These are phyloP conservation scores for Piaya cayana DNA, from an alignment of 2,113 vertebrate species.

Conservation along the genomic window DNA sequence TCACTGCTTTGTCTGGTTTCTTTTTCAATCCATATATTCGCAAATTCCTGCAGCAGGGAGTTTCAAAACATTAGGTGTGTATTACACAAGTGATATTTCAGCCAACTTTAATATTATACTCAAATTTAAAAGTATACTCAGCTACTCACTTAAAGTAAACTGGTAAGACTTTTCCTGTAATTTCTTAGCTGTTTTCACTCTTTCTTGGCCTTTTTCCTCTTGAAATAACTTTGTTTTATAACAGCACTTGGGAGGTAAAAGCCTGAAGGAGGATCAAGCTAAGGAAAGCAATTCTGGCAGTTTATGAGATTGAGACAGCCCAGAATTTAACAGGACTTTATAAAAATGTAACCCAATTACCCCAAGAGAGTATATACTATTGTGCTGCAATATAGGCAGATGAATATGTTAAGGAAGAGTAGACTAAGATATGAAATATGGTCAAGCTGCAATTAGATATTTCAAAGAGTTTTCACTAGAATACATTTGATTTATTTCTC, in stretches of 20 bases:
- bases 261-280: neutral
- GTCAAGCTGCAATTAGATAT: neutral
- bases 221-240: neutral
- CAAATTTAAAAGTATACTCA: neutral
- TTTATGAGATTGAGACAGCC: neutral
- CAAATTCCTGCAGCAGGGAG: neutral
- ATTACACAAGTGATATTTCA: neutral
- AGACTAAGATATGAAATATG: neutral
- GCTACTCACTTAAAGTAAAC: neutral
- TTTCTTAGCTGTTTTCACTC: neutral
- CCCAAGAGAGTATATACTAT: neutral
- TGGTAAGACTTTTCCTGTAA: neutral
- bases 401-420: neutral
- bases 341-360: neutral
- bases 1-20: neutral
- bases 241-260: neutral
- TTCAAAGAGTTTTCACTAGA: neutral
- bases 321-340: neutral
- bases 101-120: neutral
- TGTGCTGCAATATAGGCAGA: neutral
- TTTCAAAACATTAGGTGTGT: neutral
- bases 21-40: neutral
- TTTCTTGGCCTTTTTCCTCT: neutral
- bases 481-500: neutral
- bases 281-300: neutral